Base-by-base conservation (phyloP, 2,888 invertebrate genomes). In the Busseola fusca region DNA sequence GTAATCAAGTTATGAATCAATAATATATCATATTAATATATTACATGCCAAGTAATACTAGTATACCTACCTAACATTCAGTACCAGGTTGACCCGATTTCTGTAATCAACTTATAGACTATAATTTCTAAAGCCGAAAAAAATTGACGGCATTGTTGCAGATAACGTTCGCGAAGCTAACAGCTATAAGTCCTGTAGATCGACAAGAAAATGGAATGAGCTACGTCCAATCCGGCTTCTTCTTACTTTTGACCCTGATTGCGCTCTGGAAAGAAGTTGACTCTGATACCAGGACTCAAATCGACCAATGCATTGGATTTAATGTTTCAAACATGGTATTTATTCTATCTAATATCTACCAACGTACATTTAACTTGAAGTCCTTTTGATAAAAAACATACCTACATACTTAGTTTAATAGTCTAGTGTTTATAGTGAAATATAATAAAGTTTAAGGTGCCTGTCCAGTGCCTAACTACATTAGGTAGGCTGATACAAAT, bases 141-240 rank as follows among this genome's bases (percentile, higher is more conserved):
- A 40, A n/a, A 1, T 58, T 37, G 0, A 27, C 34, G 58, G 27
- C 5, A 21, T 70, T 76, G 62, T 91, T 91, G 25, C 89, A 95
- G 95, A 84, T 85, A 48, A 91, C 92, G 5, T 93, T 92, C 74
- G 85, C 82, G 18, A 93, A 91, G 77, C 85, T 95, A 48, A 75
- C 82, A 42, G 81, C 87, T 9, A 88, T 91, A 75, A 90, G 91
- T 74, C 89, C 92, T 12, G 60, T 59, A n/a, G 86, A 89, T 6
- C 87, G 92, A 0, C 85, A 86, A 57, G 92, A 91, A 73, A 95
- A 93, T 76, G 94, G 93, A 21, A 94, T 95, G 69, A 95, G 94
- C 82, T 96, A 95, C 80, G 91, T 92, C 0, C 92, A 94, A 69
- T 94, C 95, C 2, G 93, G 93, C 1, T 83, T 95, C 48, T 93